phyloP scores from a whole-genome alignment of 2,888 invertebrate genomes.

The Palloptera scutellata region DNA sequence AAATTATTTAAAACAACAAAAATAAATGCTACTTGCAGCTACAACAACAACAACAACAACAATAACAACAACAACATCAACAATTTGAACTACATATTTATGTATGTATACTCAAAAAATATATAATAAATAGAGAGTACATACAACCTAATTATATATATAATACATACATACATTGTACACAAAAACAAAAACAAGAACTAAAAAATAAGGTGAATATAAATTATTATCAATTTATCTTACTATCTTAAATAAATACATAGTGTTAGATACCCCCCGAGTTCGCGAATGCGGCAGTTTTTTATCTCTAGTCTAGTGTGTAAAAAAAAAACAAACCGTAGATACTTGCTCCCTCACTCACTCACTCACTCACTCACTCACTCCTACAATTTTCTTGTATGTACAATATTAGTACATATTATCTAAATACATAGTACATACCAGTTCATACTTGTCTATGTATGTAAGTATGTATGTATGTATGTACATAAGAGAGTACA shows the following conservation, averaged over 20 bases:
- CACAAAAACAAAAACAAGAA: conserved; percentile 10
- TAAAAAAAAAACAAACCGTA: too few species aligned
- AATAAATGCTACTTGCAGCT: conserved; percentile 28
- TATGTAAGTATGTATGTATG: background rate
- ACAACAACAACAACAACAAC: conserved; percentile 25
- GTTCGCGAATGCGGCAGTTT: background rate
- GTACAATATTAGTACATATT: too few species aligned
- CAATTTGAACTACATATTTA: conserved; percentile 3
- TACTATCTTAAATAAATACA: too few species aligned
- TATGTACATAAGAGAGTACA: background rate
- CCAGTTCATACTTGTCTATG: background rate
- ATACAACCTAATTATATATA: conserved; percentile 18
- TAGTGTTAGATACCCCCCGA: too few species aligned
- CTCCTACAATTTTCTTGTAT: too few species aligned
- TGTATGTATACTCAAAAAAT: conserved; percentile 8
- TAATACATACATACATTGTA: conserved; percentile 6
- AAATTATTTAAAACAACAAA: conserved; percentile 18
- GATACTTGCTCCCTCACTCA: background rate
- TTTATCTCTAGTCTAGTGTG: background rate
- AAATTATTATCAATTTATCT: background rate
- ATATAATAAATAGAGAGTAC: conserved; percentile 10
- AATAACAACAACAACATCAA: conserved; percentile 22
- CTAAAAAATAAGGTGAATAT: background rate
- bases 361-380: too few species aligned
- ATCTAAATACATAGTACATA: too few species aligned